Evolutionary conservation across 2,888 invertebrate species (phyloP).

Genomic region (Ommatoiulus sabulosus): DNA sequence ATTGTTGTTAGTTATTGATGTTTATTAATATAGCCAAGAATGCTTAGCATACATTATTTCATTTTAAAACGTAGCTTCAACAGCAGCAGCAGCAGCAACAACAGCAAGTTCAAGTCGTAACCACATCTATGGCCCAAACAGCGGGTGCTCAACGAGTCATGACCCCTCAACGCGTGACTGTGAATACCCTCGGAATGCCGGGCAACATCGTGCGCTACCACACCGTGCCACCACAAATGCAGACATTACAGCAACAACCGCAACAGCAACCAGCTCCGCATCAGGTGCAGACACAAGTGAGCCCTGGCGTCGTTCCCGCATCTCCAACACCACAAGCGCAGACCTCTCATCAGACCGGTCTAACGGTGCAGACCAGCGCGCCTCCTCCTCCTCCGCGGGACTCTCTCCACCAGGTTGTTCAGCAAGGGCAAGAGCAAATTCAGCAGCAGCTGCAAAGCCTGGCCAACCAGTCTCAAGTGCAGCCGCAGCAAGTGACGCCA

Average conservation of each 20-base stretch:
- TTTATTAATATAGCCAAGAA: neutral
- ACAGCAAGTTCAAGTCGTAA: constrained; percentile 63
- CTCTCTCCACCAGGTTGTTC: constrained; percentile 56
- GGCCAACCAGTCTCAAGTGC: constrained; percentile 68
- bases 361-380: constrained; percentile 39
- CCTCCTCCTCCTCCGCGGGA: constrained; percentile 55
- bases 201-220: constrained; percentile 24
- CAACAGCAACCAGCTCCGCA: constrained; percentile 2
- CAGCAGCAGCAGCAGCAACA: constrained; percentile 62
- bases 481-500: constrained; percentile 76
- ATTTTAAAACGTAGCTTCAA: neutral
- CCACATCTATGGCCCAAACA: constrained; percentile 37
- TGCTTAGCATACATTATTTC: neutral
- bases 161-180: constrained; percentile 42
- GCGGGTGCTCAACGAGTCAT: constrained; percentile 52
- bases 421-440: constrained; percentile 59
- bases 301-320: neutral
- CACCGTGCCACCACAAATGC: neutral
- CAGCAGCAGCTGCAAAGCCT: constrained; percentile 60
- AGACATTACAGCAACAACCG: neutral
- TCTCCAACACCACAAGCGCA: neutral
- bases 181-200: constrained; percentile 31
- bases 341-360: constrained; percentile 27
- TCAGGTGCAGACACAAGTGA: neutral
- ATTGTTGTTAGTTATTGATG: neutral